Evolutionary conservation across 2,888 invertebrate genomes (phyloP).

Genomic region (Aelia acuminata): DNA sequence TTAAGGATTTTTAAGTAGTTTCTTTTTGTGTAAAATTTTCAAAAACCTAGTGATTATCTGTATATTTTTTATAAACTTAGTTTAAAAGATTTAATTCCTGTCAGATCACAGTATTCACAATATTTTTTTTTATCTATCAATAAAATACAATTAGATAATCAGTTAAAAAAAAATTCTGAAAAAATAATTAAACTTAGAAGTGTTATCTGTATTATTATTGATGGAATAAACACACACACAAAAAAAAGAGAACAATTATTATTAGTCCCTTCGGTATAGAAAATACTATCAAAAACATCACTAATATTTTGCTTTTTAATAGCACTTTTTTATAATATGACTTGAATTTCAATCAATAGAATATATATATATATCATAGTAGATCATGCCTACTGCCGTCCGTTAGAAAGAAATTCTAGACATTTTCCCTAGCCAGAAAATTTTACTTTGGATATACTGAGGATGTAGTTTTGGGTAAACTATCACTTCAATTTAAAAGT

Average conservation of each 20-base stretch:
- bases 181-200: too few relatives aligned
- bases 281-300: too few relatives aligned
- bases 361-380: too few relatives aligned
- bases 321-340: too few relatives aligned
- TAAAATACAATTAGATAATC: too few relatives aligned
- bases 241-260: too few relatives aligned
- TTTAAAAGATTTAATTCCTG: not conserved
- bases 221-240: too few relatives aligned
- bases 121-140: not conserved
- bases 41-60: not conserved
- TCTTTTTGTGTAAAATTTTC: not conserved
- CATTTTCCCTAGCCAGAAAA: not conserved
- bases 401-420: not conserved
- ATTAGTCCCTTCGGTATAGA: too few relatives aligned
- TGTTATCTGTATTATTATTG: too few relatives aligned
- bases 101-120: not conserved
- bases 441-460: not conserved
- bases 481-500: not conserved
- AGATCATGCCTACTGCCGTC: not conserved
- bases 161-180: too few relatives aligned
- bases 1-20: not conserved
- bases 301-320: too few relatives aligned
- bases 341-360: too few relatives aligned
- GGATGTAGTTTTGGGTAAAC: not conserved
- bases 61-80: not conserved